These are phyloP conservation scores for Cebidichthys violaceus DNA, from an alignment of 2,113 vertebrate species.

Conservation along the genomic window DNA sequence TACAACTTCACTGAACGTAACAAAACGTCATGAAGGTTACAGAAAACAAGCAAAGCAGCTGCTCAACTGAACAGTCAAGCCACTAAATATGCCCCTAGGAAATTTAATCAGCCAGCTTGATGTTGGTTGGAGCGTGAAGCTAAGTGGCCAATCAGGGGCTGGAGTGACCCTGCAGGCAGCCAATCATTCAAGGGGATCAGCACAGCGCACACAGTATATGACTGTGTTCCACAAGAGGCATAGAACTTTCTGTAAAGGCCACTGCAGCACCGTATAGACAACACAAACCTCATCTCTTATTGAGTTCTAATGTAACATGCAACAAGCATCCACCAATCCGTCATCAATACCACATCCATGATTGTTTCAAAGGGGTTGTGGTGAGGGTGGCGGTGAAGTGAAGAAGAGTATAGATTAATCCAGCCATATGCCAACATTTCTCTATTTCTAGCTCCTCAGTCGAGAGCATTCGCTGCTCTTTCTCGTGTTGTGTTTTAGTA, in stretches of 20 bases:
- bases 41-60: conserved; percentile 18
- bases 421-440: not conserved
- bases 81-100: conserved; percentile 8
- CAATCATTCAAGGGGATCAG: not conserved
- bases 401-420: not conserved
- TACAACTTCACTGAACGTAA: not conserved
- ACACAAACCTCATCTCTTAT: not conserved
- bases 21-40: not conserved
- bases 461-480: not conserved
- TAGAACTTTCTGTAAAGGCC: not conserved
- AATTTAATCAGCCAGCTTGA: conserved; percentile 17
- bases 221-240: not conserved
- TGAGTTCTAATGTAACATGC: not conserved
- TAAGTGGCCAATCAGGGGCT: conserved; percentile 14
- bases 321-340: not conserved
- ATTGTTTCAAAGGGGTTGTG: not conserved
- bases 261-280: not conserved
- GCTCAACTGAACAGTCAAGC: conserved; percentile 23
- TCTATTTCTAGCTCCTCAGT: not conserved
- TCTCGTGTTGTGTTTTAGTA: not conserved
- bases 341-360: not conserved
- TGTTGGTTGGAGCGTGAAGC: conserved; percentile 30
- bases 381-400: not conserved
- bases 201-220: not conserved
- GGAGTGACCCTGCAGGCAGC: conserved; percentile 17